Conservation (phyloP, 2,113 vertebrate genomes). For the Thinocorus orbignyianus region DNA sequence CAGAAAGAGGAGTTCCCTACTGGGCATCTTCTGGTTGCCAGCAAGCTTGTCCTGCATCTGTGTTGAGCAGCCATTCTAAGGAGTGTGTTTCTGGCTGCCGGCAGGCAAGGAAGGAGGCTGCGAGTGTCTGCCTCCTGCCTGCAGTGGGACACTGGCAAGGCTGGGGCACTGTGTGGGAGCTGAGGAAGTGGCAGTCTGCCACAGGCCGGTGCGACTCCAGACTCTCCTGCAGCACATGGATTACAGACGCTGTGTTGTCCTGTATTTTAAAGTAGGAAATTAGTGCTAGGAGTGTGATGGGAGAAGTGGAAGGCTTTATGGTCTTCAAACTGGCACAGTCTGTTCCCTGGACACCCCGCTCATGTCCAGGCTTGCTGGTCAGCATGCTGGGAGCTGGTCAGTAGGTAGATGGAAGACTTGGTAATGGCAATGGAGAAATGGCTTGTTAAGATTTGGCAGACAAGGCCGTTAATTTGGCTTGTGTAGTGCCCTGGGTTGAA, state of each 20-base stretch:
- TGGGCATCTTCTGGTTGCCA: background rate
- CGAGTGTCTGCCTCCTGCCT: background rate
- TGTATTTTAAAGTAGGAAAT: background rate
- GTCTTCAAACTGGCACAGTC: background rate
- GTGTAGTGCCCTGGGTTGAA: background rate
- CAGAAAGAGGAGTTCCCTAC: background rate
- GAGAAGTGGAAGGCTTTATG: background rate
- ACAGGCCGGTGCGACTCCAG: fast-evolving
- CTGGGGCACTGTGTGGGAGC: background rate
- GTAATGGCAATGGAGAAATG: background rate
- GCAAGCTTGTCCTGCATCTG: background rate
- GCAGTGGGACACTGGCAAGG: too few relatives aligned
- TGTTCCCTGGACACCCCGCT: background rate
- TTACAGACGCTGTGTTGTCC: background rate
- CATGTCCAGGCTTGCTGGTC: background rate
- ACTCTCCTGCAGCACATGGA: background rate
- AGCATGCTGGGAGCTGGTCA: background rate
- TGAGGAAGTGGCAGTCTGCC: background rate
- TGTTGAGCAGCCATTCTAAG: background rate
- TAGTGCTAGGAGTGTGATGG: background rate
- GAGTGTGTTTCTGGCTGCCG: background rate
- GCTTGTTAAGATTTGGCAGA: background rate
- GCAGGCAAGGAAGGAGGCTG: background rate
- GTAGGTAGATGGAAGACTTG: background rate
- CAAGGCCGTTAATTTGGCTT: background rate